These are phyloP conservation scores for Trilocha varians DNA, from an alignment of 2,888 invertebrate genomes.

Conservation along the genomic window DNA sequence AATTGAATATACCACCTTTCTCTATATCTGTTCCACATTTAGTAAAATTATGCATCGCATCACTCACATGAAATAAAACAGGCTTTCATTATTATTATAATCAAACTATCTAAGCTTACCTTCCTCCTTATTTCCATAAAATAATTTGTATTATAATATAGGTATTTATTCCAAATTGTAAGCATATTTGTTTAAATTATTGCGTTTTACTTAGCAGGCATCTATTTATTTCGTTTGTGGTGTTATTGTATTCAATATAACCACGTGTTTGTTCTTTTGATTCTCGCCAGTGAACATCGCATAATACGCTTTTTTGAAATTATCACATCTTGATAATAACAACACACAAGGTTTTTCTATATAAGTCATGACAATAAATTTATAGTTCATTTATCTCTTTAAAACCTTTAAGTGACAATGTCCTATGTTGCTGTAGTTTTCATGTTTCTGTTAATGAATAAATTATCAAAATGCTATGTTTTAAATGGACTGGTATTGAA, in stretches of 20 bases:
- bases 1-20: too few relatives aligned
- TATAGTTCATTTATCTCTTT: not conserved
- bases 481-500: conserved; percentile 37
- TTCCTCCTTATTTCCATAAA: too few relatives aligned
- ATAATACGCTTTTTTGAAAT: conserved; percentile 11
- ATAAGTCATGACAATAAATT: not conserved
- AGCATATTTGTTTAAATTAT: too few relatives aligned
- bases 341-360: conserved; percentile 1
- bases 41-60: too few relatives aligned
- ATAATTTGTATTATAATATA: too few relatives aligned
- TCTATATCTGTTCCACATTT: too few relatives aligned
- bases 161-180: too few relatives aligned
- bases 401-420: conserved; percentile 26
- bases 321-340: conserved; percentile 16
- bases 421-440: conserved; percentile 28
- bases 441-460: conserved; percentile 23
- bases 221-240: too few relatives aligned
- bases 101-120: too few relatives aligned
- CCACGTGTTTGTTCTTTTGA: not conserved
- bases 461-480: conserved; percentile 19
- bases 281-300: not conserved
- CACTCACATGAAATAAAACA: too few relatives aligned
- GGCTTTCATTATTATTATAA: too few relatives aligned
- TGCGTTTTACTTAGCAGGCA: too few relatives aligned
- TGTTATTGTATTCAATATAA: not conserved